These are phyloP conservation scores for Dendroctonus ponderosae DNA, from an alignment of 1,140 invertebrate species.

Conservation along the genomic window DNA sequence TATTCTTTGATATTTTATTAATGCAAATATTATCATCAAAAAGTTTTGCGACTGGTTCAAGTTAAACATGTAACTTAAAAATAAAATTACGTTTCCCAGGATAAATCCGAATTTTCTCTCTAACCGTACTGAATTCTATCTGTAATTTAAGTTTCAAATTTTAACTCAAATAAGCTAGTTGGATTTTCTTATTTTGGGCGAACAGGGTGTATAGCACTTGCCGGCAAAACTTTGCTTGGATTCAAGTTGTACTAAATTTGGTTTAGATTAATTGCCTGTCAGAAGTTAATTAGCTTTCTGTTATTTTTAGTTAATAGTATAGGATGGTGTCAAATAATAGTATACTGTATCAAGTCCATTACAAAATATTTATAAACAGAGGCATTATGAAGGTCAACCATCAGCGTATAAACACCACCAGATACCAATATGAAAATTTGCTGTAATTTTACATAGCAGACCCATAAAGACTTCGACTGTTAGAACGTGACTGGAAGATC, in stretches of 20 bases:
- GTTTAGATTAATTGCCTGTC: slow-evolving; percentile 13
- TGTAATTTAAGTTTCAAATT: slow-evolving; percentile 17
- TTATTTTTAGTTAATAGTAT: no score
- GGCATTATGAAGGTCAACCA: no score
- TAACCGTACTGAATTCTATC: slow-evolving; percentile 4
- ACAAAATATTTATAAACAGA: no score
- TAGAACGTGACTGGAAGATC: no score
- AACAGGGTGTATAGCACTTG: slow-evolving; percentile 6
- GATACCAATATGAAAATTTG: no score
- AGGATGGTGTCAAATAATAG: no score
- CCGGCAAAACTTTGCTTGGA: slow-evolving; percentile 6
- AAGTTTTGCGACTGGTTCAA: not conserved
- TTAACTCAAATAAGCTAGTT: slow-evolving; percentile 10
- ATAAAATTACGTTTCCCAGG: not conserved
- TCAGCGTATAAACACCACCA: no score
- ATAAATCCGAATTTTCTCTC: slow-evolving; percentile 4
- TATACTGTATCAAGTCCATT: no score
- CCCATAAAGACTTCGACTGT: no score
- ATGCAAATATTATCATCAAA: no score
- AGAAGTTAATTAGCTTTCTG: slow-evolving; percentile 7
- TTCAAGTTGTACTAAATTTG: slow-evolving; percentile 9
- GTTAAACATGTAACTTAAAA: slow-evolving; percentile 1
- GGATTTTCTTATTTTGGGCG: slow-evolving; percentile 13
- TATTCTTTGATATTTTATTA: no score
- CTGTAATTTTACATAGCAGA: no score